Conservation (phyloP, 53 echinoderm and acorn worm genomes). For the Pentamera pediparva region DNA sequence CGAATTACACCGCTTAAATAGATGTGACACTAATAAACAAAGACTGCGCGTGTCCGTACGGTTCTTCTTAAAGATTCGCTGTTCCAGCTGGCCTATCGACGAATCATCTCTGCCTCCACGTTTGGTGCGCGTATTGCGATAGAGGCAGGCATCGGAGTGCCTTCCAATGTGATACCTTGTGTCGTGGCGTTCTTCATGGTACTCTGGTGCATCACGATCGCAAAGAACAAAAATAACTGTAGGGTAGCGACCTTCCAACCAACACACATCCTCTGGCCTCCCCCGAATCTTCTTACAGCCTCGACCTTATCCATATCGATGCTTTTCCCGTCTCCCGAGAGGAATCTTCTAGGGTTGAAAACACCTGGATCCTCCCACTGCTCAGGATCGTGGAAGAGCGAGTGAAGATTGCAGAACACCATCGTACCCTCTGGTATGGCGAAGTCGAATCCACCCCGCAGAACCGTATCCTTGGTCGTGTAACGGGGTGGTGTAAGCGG, state of each 20-base stretch:
- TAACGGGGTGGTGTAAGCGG: conserved; percentile 63
- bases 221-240: conserved; percentile 21
- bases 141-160: too few species aligned
- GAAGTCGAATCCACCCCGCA: conserved; percentile 36
- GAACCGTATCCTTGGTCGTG: conserved; percentile 54
- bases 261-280: conserved; percentile 25
- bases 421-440: conserved; percentile 63
- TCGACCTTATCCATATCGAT: conserved; percentile 11
- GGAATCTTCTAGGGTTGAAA: conserved; percentile 74
- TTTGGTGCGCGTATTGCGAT: too few species aligned
- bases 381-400: conserved; percentile 1
- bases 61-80: too few species aligned
- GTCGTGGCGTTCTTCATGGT: too few species aligned
- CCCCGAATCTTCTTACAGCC: conserved; percentile 1
- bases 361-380: conserved; percentile 3
- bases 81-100: too few species aligned
- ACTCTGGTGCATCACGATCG: conserved; percentile 26
- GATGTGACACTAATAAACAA: too few species aligned
- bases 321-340: conserved; percentile 41
- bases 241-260: conserved; percentile 20
- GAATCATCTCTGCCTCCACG: too few species aligned
- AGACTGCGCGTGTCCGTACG: too few species aligned
- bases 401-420: conserved; percentile 47
- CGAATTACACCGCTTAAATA: too few species aligned
- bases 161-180: too few species aligned